Conservation (phyloP, 2,888 invertebrate species). For the Epistrophe grossulariae region DNA sequence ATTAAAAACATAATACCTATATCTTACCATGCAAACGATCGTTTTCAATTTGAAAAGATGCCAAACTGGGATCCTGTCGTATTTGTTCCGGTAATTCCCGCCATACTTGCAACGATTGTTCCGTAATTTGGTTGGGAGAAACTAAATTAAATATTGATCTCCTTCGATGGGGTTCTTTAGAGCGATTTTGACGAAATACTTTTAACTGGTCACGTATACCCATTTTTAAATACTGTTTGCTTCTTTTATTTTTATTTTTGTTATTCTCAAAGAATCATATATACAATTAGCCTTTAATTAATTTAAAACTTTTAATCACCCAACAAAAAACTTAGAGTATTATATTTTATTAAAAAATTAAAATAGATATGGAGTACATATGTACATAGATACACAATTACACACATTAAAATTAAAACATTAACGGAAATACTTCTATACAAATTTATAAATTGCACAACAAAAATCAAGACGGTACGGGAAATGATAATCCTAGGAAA, state of each 20-base stretch:
- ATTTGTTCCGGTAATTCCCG: constrained; percentile 87
- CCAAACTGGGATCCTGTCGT: constrained; percentile 87
- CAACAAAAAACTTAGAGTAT: too few relatives aligned
- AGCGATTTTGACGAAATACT: constrained; percentile 45
- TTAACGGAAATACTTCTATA: neutral
- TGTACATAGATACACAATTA: neutral
- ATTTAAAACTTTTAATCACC: too few relatives aligned
- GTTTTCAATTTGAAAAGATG: constrained; percentile 85
- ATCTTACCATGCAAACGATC: constrained; percentile 82
- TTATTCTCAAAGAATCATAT: neutral
- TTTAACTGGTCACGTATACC: constrained; percentile 65
- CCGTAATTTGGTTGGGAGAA: constrained; percentile 86
- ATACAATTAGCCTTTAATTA: neutral
- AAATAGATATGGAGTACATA: neutral
- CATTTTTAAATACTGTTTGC: constrained; percentile 20
- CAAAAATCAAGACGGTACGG: neutral
- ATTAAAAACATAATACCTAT: neutral
- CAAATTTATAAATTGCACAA: neutral
- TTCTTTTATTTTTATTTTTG: neutral
- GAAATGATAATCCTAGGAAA: constrained; percentile 14
- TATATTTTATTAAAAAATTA: neutral
- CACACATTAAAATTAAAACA: neutral
- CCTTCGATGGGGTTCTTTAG: constrained; percentile 49
- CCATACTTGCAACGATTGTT: constrained; percentile 87
- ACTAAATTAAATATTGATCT: constrained; percentile 77